phyloP scores from a whole-genome alignment of 2,797 vertebrate genomes.

The Aplochiton taeniatus region DNA sequence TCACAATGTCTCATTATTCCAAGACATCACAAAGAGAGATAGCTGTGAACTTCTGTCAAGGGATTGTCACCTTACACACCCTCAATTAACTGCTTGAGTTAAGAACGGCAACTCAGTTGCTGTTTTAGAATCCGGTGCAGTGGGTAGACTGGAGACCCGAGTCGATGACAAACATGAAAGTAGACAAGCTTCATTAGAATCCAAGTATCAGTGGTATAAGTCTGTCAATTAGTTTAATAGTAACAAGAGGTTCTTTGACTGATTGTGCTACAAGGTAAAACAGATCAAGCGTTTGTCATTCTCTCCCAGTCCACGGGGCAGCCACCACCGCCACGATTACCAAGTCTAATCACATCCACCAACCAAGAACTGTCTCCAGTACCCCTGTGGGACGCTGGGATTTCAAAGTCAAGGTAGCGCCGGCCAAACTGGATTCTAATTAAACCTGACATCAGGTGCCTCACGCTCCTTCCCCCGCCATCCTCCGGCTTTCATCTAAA shows the following conservation, averaged over 20 bases:
- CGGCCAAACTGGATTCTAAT: slow-evolving; percentile 78
- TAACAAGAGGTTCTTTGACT: not conserved
- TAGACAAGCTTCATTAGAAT: no score
- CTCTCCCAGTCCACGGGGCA: slow-evolving; percentile 46
- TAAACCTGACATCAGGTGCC: slow-evolving; percentile 79
- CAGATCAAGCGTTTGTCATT: slow-evolving; percentile 30
- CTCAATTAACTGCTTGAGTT: slow-evolving; percentile 43
- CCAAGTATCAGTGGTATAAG: no score
- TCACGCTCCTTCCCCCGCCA: slow-evolving; percentile 48
- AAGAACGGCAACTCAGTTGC: slow-evolving; percentile 27
- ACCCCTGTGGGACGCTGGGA: slow-evolving; percentile 68
- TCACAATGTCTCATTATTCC: no score
- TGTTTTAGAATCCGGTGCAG: slow-evolving; percentile 13
- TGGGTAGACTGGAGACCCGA: not conserved
- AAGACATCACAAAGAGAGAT: no score
- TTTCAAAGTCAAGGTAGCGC: slow-evolving; percentile 76
- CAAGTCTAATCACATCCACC: slow-evolving; percentile 68
- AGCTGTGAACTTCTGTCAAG: no score
- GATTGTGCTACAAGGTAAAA: slow-evolving; percentile 26
- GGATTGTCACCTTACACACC: no score
- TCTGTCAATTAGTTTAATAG: no score
- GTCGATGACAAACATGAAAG: no score
- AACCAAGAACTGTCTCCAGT: slow-evolving; percentile 61
- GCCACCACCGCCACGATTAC: slow-evolving; percentile 39
- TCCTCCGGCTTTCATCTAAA: slow-evolving; percentile 76